A percentile compares a stretch with the other conserved stretches of the same genome.
phyloP scores from a whole-genome alignment of 2,797 vertebrate species.

The Hybognathus amarus region DNA sequence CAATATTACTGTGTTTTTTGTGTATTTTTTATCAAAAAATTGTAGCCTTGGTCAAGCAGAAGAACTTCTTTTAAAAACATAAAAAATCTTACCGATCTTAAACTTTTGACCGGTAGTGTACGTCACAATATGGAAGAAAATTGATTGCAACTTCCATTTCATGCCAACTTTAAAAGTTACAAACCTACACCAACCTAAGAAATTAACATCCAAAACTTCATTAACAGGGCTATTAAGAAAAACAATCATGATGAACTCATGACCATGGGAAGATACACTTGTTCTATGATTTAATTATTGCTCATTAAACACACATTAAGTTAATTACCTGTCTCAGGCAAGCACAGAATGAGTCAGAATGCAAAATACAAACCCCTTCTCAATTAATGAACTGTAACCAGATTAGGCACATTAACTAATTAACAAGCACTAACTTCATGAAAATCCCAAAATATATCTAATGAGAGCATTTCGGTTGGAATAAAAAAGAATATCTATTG shows the following conservation, averaged over 20 bases:
- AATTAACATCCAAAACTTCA: background rate
- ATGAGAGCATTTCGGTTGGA: background rate
- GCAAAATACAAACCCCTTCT: background rate
- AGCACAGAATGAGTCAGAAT: background rate
- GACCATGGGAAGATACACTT: background rate
- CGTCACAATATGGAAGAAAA: background rate
- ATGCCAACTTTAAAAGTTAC: background rate
- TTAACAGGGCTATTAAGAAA: background rate
- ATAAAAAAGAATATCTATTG: background rate
- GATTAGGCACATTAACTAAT: background rate
- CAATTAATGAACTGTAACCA: background rate
- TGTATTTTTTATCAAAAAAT: no score
- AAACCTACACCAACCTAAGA: background rate
- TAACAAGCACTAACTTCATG: background rate
- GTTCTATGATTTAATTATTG: constrained; percentile 9
- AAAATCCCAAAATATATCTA: background rate
- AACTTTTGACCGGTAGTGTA: no score
- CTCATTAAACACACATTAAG: constrained; percentile 16
- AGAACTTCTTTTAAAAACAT: no score
- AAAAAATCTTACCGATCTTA: no score
- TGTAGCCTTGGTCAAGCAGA: no score
- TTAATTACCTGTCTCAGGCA: background rate
- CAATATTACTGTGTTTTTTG: no score
- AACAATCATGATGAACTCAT: background rate
- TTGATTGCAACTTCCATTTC: background rate